Conservation (phyloP, 2,113 vertebrate genomes). For the Pelobates fuscus region DNA sequence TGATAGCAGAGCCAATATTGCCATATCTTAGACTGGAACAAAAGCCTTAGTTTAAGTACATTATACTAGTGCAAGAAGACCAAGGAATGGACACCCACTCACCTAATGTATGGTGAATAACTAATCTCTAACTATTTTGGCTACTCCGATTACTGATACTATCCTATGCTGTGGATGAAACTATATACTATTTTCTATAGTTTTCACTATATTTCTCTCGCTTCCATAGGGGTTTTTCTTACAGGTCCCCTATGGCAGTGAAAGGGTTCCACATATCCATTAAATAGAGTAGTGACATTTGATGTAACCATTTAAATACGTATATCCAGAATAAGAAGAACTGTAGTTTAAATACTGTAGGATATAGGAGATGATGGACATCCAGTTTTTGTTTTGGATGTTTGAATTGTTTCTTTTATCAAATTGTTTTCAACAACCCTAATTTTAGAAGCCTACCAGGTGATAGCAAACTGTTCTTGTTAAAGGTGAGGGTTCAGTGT, state of each 20-base stretch:
- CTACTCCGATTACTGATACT: constrained; percentile 7
- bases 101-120: neutral
- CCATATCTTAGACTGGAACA: neutral
- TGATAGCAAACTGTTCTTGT: constrained; percentile 2
- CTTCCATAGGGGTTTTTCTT: neutral
- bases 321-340: constrained; percentile 14
- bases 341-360: constrained; percentile 32
- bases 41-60: neutral
- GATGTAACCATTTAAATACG: constrained; percentile 10
- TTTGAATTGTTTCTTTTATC: neutral
- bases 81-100: neutral
- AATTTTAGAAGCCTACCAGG: constrained; percentile 3
- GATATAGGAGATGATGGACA: neutral
- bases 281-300: constrained; percentile 6
- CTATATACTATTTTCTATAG: neutral
- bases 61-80: neutral
- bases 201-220: neutral
- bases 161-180: neutral
- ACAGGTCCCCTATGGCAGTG: neutral
- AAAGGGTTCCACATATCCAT: neutral
- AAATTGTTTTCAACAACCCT: constrained; percentile 11
- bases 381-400: neutral
- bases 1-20: neutral
- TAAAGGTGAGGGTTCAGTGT: neutral
- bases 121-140: neutral